Base-by-base conservation (phyloP, 2,113 vertebrate genomes). In the Gopherus evgoodei region DNA sequence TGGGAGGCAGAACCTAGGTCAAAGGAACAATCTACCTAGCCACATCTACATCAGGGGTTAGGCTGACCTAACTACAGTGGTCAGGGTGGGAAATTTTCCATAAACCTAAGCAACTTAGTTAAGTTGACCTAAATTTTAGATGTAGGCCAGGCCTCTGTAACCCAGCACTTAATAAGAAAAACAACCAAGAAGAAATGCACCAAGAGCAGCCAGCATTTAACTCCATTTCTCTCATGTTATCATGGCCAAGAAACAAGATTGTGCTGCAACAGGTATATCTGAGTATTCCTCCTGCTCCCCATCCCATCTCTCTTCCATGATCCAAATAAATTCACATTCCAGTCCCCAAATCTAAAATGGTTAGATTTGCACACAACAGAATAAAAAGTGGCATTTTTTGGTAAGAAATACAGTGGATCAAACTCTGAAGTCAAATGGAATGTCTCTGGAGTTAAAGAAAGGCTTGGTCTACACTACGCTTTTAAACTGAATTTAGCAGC, bases 211-310 rank as follows among this genome's bases (percentile, higher is more conserved):
- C 38, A 75, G 19, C 21, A 3, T 31, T 65, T 16, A 17, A 17
- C 62, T 35, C 3, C 62, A 65, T 35, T 35, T 65, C 62, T 16
- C 25, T 88, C 42, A 65, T 1, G 0, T 78, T 83, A 78, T 19
- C 0, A 0, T 31, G 35, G 21, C 78, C 62, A 87, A 50, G 24
- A 88, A 29, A 72, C n/a, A 21, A 72, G 9, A 72, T 21, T 22
- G n/a, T 22, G 16, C 19, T 72, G 65, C 38, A 38, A 85, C 93
- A 4, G 2, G 11, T 56, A 4, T 83, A 94, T 92, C 22, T 38
- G 27, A 7, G 6, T 21, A 44, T 2, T 35, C 81, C 42, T 50
- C 31, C 82, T 21, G 6, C 11, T 24, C 38, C 42, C 17, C 44
- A 44, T 44, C 31, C 16, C 54, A 35, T 76, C 0, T 12, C 21